phyloP scores from a whole-genome alignment of 2,888 invertebrate genomes.

The Metacarcinus magister region DNA sequence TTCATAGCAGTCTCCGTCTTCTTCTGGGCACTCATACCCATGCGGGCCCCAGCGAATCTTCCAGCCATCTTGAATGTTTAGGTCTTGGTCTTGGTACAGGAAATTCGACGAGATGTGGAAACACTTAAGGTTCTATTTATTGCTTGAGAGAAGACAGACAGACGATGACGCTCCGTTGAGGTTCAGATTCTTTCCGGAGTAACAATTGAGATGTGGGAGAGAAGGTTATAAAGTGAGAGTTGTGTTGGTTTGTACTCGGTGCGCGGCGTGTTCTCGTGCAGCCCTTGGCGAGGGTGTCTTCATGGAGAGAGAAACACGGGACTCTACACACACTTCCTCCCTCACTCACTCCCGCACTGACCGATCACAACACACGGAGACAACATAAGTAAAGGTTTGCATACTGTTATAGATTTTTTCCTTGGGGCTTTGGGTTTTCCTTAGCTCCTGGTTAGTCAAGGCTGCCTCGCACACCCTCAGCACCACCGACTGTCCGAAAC shows the following conservation, averaged over 20 bases:
- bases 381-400: background rate
- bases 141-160: constrained; percentile 61
- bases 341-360: constrained; percentile 53
- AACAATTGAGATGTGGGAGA: background rate
- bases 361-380: constrained; percentile 28
- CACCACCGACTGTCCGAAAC: background rate
- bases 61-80: constrained; percentile 78
- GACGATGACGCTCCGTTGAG: constrained; percentile 16
- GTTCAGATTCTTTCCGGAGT: background rate
- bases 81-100: background rate
- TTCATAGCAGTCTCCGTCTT: constrained; percentile 78
- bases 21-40: constrained; percentile 79
- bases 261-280: constrained; percentile 53
- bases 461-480: background rate
- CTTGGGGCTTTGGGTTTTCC: background rate
- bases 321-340: background rate
- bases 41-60: constrained; percentile 81
- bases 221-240: constrained; percentile 18
- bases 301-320: constrained; percentile 51
- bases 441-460: background rate
- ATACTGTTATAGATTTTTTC: background rate
- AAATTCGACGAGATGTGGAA: constrained; percentile 65
- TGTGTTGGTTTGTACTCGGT: constrained; percentile 61
- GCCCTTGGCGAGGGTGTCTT: constrained; percentile 29
- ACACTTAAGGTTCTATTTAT: constrained; percentile 69